A percentile compares a stretch with the other conserved stretches of the same genome.
phyloP scores from a whole-genome alignment of 2,113 vertebrate genomes.

The Poicephalus gulielmi region DNA sequence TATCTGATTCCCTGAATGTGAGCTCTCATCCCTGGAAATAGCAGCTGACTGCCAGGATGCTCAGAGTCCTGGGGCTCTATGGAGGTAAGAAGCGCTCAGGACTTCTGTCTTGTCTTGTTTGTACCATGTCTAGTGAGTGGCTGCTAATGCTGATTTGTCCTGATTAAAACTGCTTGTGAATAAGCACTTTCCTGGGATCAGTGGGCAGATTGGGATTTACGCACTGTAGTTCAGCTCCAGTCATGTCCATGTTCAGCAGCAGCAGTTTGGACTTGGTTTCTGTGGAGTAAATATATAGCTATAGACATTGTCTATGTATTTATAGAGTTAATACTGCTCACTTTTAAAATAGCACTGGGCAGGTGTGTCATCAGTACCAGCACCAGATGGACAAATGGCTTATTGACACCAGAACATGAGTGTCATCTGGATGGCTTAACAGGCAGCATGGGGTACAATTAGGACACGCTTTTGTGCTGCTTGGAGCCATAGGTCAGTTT shows the following conservation, averaged over 20 bases:
- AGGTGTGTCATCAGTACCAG: background rate
- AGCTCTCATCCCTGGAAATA: background rate
- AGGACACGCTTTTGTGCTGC: background rate
- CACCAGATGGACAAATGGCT: background rate
- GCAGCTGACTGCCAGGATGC: rapidly evolving
- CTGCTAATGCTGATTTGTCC: background rate
- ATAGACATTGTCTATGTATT: background rate
- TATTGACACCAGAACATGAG: background rate
- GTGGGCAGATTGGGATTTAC: rapidly evolving
- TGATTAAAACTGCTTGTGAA: background rate
- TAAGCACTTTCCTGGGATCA: background rate
- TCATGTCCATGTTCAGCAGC: background rate
- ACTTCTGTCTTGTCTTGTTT: rapidly evolving
- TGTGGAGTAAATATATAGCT: background rate
- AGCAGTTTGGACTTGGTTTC: background rate
- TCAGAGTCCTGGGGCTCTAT: background rate
- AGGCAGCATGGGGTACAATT: rapidly evolving
- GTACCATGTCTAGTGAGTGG: rapidly evolving
- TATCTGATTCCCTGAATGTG: background rate
- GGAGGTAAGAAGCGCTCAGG: background rate
- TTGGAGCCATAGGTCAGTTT: background rate
- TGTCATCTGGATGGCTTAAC: background rate
- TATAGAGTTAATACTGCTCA: background rate
- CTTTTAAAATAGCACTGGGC: background rate
- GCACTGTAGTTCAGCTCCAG: background rate